Evolutionary conservation across 2,797 vertebrate species (phyloP).

Genomic region (Gymnopithys bicolor): DNA sequence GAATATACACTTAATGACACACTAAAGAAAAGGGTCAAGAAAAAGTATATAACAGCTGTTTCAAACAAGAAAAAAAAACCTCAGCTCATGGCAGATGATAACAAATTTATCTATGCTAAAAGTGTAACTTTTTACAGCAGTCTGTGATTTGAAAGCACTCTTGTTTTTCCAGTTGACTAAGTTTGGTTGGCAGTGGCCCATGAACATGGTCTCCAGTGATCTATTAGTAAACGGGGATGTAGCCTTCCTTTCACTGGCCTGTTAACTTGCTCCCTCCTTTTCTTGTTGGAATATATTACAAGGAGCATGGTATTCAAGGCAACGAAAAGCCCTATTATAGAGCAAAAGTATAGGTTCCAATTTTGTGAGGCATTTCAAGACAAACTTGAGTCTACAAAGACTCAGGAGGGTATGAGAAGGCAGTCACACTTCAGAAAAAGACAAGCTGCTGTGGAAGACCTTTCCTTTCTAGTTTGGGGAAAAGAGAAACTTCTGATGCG

Average conservation of each 20-base stretch:
- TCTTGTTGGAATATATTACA: slow-evolving; percentile 83
- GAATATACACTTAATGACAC: slow-evolving; percentile 18
- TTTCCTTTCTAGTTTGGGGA: slow-evolving; percentile 84
- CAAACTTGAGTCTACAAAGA: slow-evolving; percentile 77
- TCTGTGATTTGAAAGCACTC: slow-evolving; percentile 58
- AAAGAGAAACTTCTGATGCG: slow-evolving; percentile 93
- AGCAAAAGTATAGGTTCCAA: slow-evolving; percentile 80
- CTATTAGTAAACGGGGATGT: slow-evolving; percentile 85
- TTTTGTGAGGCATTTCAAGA: slow-evolving; percentile 85
- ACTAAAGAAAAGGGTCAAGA: slow-evolving; percentile 40
- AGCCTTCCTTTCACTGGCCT: slow-evolving; percentile 76
- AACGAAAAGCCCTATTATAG: slow-evolving; percentile 78
- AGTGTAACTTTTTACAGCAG: slow-evolving; percentile 42
- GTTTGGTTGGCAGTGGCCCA: slow-evolving; percentile 73
- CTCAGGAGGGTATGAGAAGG: slow-evolving; percentile 81
- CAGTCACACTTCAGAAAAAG: slow-evolving; percentile 86
- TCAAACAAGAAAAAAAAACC: not conserved
- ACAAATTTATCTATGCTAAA: slow-evolving; percentile 75
- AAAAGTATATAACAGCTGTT: slow-evolving; percentile 4
- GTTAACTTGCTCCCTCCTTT: slow-evolving; percentile 73
- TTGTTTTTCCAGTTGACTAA: slow-evolving; percentile 75
- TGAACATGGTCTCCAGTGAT: slow-evolving; percentile 81
- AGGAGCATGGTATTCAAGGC: slow-evolving; percentile 74
- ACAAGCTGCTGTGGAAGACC: slow-evolving; percentile 84
- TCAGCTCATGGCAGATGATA: slow-evolving; percentile 57